phyloP scores from a whole-genome alignment of 2,113 vertebrate species.

The Perognathus longimembris region DNA sequence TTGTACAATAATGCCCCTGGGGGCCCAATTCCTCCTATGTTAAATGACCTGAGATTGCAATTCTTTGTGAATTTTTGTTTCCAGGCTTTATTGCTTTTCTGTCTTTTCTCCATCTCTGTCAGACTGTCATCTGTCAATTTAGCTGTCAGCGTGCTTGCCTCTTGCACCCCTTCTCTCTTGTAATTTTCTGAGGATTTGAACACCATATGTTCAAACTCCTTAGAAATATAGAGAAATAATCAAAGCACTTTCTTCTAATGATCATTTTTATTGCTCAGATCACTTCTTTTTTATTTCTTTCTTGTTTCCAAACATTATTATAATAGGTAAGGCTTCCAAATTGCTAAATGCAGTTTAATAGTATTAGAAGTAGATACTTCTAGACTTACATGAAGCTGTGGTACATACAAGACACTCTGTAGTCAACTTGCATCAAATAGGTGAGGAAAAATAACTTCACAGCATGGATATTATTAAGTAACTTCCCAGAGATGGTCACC shows the following conservation, averaged over 20 bases:
- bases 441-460: neutral
- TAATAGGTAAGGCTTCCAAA: slow-evolving; percentile 11
- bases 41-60: neutral
- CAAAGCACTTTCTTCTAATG: slow-evolving; percentile 11
- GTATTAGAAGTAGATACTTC: neutral
- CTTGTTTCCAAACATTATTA: slow-evolving; percentile 25
- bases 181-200: slow-evolving; percentile 37
- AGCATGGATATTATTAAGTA: slow-evolving; percentile 6
- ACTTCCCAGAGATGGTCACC: neutral
- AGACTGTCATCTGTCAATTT: slow-evolving; percentile 50
- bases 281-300: neutral
- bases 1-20: neutral
- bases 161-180: slow-evolving; percentile 7
- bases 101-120: slow-evolving; percentile 17
- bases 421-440: neutral
- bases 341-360: neutral
- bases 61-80: slow-evolving; percentile 26
- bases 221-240: neutral
- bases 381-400: neutral
- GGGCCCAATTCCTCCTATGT: neutral
- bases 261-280: slow-evolving; percentile 6
- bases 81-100: slow-evolving; percentile 45
- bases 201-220: neutral
- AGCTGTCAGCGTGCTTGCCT: neutral
- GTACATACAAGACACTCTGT: neutral